These are phyloP conservation scores for Melopsittacus undulatus DNA, from an alignment of 2,797 vertebrate genomes.

Conservation along the genomic window DNA sequence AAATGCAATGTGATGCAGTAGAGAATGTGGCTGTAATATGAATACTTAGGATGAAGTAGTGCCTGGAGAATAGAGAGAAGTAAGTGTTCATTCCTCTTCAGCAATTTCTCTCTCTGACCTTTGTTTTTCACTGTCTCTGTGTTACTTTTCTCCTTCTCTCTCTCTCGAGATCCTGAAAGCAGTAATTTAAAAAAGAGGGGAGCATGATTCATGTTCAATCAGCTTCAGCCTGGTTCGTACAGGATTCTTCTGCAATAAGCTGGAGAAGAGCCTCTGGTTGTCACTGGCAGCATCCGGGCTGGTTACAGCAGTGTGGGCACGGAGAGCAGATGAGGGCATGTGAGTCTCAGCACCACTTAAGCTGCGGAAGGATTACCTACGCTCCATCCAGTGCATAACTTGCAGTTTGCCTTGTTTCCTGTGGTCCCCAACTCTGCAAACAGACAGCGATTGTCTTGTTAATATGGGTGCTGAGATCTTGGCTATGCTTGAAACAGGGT, in stretches of 20 bases:
- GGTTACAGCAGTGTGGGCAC: background rate
- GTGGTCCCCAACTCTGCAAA: background rate
- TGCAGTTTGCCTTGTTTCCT: background rate
- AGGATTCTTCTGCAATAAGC: background rate
- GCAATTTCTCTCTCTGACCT: constrained; percentile 15
- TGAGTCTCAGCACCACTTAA: background rate
- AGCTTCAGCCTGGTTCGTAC: background rate
- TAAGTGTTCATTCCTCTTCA: background rate
- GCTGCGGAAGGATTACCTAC: background rate
- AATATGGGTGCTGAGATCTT: background rate
- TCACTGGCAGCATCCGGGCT: background rate
- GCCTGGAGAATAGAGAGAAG: background rate
- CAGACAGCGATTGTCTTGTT: background rate
- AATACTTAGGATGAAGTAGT: background rate
- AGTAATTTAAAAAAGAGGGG: background rate
- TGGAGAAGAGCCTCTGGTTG: background rate
- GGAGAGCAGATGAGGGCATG: background rate
- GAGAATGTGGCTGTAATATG: constrained; percentile 3
- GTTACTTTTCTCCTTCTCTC: background rate
- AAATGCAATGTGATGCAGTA: background rate
- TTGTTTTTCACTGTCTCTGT: background rate
- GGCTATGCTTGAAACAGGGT: background rate
- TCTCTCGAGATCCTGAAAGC: background rate
- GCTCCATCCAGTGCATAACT: background rate
- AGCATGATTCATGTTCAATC: background rate